phyloP scores from a whole-genome alignment of 2,113 vertebrate species.

The Scolopax mira region DNA sequence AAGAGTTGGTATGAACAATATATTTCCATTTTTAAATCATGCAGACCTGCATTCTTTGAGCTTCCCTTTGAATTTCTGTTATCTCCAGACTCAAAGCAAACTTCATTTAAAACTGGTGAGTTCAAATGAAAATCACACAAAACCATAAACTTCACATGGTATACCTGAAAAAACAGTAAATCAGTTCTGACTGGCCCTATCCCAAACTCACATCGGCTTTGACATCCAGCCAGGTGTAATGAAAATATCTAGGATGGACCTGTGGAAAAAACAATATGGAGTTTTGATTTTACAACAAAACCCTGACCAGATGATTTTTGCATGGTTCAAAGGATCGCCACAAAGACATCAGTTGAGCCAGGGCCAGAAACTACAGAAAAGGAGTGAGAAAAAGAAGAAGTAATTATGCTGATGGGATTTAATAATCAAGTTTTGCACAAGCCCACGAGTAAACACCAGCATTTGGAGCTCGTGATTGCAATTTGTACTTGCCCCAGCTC shows the following conservation, averaged over 20 bases:
- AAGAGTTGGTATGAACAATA: slow-evolving; percentile 13
- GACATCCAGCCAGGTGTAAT: slow-evolving; percentile 52
- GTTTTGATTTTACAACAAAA: slow-evolving; percentile 18
- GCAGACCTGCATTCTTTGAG: slow-evolving; percentile 35
- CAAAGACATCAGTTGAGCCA: neutral
- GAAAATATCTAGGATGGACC: slow-evolving; percentile 27
- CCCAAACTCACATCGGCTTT: slow-evolving; percentile 34
- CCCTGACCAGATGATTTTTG: slow-evolving; percentile 38
- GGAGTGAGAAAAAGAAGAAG: neutral
- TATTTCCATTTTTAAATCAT: slow-evolving; percentile 42
- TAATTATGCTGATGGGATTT: neutral
- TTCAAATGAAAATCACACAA: slow-evolving; percentile 62
- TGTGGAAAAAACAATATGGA: neutral
- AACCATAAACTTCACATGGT: slow-evolving; percentile 45
- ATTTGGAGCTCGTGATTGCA: neutral
- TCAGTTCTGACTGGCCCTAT: slow-evolving; percentile 45
- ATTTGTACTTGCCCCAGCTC: neutral
- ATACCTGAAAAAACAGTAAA: slow-evolving; percentile 45
- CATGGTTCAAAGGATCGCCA: neutral
- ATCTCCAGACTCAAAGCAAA: slow-evolving; percentile 58
- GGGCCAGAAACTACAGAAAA: neutral
- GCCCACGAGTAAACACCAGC: neutral
- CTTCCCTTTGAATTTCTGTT: slow-evolving; percentile 53
- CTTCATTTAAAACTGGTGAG: slow-evolving; percentile 47
- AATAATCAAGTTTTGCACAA: neutral